Evolutionary conservation across 2,113 vertebrate genomes (phyloP).

Genomic region (Tragelaphus strepsiceros): DNA sequence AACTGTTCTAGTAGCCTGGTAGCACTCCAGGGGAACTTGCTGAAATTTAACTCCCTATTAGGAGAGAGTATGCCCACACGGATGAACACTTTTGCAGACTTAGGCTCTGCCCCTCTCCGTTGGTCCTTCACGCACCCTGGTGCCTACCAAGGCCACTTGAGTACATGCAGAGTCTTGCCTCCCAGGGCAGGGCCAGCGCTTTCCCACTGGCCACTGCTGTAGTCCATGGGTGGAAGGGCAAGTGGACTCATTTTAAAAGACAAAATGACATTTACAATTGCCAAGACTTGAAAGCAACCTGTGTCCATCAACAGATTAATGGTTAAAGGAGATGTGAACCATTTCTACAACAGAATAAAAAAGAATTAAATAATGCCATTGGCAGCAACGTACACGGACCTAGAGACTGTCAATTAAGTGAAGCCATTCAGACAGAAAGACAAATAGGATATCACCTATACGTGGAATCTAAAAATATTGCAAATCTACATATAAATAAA

Average conservation of each 20-base stretch:
- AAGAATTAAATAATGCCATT: neutral
- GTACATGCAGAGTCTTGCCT: neutral
- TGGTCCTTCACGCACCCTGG: too few species aligned
- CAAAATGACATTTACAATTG: neutral
- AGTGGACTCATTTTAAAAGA: neutral
- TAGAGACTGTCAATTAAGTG: neutral
- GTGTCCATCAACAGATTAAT: neutral
- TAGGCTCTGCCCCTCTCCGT: too few species aligned
- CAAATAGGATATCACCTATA: neutral
- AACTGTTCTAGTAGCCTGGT: rapidly evolving
- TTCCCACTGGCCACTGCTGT: neutral
- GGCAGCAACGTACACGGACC: neutral
- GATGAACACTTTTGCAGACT: too few species aligned
- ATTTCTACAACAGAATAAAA: neutral
- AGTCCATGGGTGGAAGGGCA: rapidly evolving
- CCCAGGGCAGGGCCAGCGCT: neutral
- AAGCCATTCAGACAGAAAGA: neutral
- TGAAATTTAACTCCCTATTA: neutral
- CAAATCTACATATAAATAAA: neutral
- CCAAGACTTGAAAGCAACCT: neutral
- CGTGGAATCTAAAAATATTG: neutral
- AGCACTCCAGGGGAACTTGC: neutral
- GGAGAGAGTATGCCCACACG: rapidly evolving
- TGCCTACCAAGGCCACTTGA: neutral
- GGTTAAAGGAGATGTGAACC: neutral